Conservation (phyloP, 1,140 invertebrate genomes). For the Lerema accius region DNA sequence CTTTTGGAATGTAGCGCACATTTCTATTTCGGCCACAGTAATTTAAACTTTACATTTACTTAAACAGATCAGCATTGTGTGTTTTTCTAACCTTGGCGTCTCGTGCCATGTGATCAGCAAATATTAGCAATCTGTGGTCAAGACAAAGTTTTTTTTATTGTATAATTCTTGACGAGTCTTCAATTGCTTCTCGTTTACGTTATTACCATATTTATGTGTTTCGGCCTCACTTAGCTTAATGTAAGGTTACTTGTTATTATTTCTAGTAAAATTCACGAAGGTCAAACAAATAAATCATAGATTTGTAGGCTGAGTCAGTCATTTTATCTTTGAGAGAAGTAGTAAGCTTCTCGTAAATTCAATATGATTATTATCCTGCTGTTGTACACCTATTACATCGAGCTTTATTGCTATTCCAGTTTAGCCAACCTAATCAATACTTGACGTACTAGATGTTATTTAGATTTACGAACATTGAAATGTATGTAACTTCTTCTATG, state of each 20-base stretch:
- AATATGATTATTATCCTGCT: no score
- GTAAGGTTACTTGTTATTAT: constrained; percentile 26
- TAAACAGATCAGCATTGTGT: background rate
- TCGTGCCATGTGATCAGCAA: constrained; percentile 18
- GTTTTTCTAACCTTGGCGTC: constrained; percentile 12
- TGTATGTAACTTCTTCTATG: no score
- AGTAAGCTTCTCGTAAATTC: no score
- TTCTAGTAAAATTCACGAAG: constrained; percentile 21
- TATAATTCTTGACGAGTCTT: background rate
- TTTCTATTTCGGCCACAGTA: no score
- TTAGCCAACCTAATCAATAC: background rate
- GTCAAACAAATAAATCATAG: constrained; percentile 7
- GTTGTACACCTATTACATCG: no score
- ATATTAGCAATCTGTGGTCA: constrained; percentile 18
- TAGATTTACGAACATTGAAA: background rate
- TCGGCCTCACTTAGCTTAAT: constrained; percentile 24
- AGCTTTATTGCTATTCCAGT: no score
- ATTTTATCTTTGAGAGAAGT: background rate
- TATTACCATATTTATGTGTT: constrained; percentile 26
- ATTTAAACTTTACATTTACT: background rate
- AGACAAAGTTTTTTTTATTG: constrained; percentile 18
- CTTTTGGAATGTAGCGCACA: no score
- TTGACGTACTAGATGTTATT: background rate
- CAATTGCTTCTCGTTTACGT: constrained; percentile 17
- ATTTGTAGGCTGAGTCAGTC: background rate